Percentiles rank a stretch among this genome's conserved stretches.
These are phyloP conservation scores for Clinocottus analis DNA, from an alignment of 2,113 vertebrate species.

Conservation along the genomic window DNA sequence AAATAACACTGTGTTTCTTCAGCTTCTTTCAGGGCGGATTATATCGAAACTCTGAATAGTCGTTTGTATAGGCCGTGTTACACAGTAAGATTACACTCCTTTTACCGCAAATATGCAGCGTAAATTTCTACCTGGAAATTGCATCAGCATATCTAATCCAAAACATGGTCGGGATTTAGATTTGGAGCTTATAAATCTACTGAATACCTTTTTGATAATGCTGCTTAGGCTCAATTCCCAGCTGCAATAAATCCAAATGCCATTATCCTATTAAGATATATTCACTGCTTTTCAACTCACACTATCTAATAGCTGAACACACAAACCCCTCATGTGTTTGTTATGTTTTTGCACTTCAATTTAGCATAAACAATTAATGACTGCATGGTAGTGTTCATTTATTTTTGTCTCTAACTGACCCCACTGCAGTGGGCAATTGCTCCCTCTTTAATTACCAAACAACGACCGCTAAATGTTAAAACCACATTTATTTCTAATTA, in stretches of 20 bases:
- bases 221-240: constrained; percentile 77
- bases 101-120: constrained; percentile 55
- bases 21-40: constrained; percentile 55
- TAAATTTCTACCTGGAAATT: constrained; percentile 75
- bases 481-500: constrained; percentile 16
- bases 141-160: constrained; percentile 75
- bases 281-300: constrained; percentile 62
- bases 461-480: constrained; percentile 1
- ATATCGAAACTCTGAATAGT: constrained; percentile 46
- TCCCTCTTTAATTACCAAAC: constrained; percentile 28
- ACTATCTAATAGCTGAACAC: constrained; percentile 55
- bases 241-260: constrained; percentile 74
- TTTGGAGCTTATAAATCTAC: constrained; percentile 74
- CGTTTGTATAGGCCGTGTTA: constrained; percentile 48
- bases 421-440: constrained; percentile 2
- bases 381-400: constrained; percentile 39
- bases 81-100: constrained; percentile 52
- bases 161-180: constrained; percentile 77
- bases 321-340: constrained; percentile 27
- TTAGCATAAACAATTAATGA: constrained; percentile 75
- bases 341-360: constrained; percentile 20
- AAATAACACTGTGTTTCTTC: constrained; percentile 37
- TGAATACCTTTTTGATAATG: constrained; percentile 78
- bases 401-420: constrained; percentile 27
- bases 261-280: constrained; percentile 78